Percentiles rank a stretch among this genome's conserved stretches.
Evolutionary conservation across 2,797 vertebrate genomes (phyloP).

Genomic region (Rhyacichthys aspro): DNA sequence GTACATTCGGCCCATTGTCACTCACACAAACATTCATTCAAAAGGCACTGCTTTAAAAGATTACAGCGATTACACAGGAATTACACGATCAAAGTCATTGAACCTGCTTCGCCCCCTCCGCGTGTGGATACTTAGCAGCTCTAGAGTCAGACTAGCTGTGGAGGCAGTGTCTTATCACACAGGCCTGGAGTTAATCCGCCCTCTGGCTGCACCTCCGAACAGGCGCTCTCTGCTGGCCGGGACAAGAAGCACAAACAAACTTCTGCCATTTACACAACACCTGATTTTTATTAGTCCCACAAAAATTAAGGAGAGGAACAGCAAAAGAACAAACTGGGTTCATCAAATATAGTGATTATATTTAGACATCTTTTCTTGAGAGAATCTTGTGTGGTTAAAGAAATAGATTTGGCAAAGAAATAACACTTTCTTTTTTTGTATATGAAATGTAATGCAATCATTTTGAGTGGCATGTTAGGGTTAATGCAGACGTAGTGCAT

Average conservation of each 20-base stretch:
- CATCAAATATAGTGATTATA: too few relatives aligned
- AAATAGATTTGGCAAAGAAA: too few relatives aligned
- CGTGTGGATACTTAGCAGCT: conserved; percentile 52
- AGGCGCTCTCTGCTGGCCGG: conserved; percentile 78
- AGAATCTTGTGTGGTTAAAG: too few relatives aligned
- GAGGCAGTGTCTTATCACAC: conserved; percentile 60
- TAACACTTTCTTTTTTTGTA: too few relatives aligned
- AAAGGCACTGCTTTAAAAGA: conserved; percentile 79
- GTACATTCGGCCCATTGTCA: conserved; percentile 37
- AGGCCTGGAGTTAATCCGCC: conserved; percentile 81
- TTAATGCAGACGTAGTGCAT: too few relatives aligned
- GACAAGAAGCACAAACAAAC: conserved; percentile 64
- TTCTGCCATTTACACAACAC: neutral
- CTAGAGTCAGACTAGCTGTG: conserved; percentile 34
- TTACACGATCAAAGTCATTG: conserved; percentile 84
- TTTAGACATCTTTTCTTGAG: too few relatives aligned
- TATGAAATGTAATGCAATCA: too few relatives aligned
- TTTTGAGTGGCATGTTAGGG: too few relatives aligned
- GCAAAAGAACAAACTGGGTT: neutral
- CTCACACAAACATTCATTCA: conserved; percentile 70
- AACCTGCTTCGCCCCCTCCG: conserved; percentile 55
- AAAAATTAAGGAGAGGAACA: neutral
- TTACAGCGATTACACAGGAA: conserved; percentile 85
- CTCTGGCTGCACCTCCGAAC: conserved; percentile 68
- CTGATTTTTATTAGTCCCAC: neutral